These are phyloP conservation scores for Lasius fuliginosus DNA, from an alignment of 2,888 invertebrate species.

Conservation along the genomic window DNA sequence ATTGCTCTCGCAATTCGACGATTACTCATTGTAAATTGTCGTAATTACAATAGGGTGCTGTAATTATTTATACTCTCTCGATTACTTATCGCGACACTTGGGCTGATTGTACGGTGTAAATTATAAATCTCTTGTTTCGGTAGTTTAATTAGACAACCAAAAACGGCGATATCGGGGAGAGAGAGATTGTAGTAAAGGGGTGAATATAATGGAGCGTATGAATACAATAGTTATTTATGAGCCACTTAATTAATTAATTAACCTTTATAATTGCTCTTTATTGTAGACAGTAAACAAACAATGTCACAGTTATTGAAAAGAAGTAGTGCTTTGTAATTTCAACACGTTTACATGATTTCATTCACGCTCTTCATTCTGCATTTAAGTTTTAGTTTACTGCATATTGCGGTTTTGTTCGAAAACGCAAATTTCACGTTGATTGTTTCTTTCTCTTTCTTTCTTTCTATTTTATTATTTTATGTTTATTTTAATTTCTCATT, in stretches of 20 bases:
- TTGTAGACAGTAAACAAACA: background rate
- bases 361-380: background rate
- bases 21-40: conserved; percentile 43
- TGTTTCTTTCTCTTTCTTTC: background rate
- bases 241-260: background rate
- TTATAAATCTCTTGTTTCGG: conserved; percentile 2
- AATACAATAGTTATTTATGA: background rate
- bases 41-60: too few relatives aligned
- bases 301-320: background rate
- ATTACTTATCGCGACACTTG: conserved; percentile 40
- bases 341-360: background rate
- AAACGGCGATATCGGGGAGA: background rate
- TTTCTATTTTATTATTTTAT: background rate
- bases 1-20: conserved; percentile 34
- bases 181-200: too few relatives aligned
- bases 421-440: background rate
- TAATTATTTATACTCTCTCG: background rate
- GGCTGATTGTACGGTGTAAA: background rate
- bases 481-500: background rate
- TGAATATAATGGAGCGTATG: background rate
- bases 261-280: background rate
- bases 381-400: background rate
- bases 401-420: background rate
- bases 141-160: background rate
- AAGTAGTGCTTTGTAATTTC: conserved; percentile 2